These are phyloP conservation scores for Laodelphax striatellus DNA, from an alignment of 1,140 invertebrate genomes.

Conservation along the genomic window DNA sequence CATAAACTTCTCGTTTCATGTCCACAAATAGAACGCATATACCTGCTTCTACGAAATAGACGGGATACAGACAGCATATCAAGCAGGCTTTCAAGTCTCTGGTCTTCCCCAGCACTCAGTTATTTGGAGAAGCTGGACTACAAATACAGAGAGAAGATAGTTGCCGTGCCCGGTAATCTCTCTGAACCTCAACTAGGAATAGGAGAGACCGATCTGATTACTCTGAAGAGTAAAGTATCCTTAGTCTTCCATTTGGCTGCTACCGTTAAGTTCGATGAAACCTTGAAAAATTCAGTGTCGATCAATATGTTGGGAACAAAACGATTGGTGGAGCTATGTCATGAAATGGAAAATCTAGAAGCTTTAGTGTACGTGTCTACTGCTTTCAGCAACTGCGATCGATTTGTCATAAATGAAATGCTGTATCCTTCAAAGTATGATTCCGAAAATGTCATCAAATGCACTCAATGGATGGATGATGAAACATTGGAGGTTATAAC, in stretches of 20 bases:
- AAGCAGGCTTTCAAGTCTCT: not conserved
- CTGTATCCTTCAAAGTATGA: conserved; percentile 58
- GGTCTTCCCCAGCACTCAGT: not conserved
- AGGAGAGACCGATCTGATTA: conserved; percentile 25
- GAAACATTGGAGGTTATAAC: conserved; percentile 44
- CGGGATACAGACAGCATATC: not conserved
- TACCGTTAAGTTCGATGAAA: conserved; percentile 38
- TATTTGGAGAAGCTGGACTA: conserved; percentile 3
- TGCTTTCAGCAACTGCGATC: conserved; percentile 74
- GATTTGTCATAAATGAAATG: conserved; percentile 50
- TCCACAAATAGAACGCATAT: not conserved
- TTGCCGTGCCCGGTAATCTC: conserved; percentile 45
- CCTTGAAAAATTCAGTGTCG: conserved; percentile 25
- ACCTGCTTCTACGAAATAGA: not conserved
- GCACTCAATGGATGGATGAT: conserved; percentile 42
- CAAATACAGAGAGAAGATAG: conserved; percentile 36
- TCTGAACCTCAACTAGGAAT: conserved; percentile 38
- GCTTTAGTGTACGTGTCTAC: conserved; percentile 79
- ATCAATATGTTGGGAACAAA: conserved; percentile 30
- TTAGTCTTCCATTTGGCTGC: conserved; percentile 60
- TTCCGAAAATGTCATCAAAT: conserved; percentile 45
- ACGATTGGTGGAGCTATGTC: conserved; percentile 27
- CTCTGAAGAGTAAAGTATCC: conserved; percentile 48
- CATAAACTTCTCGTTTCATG: not conserved
- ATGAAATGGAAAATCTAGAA: conserved; percentile 36